Evolutionary conservation across 1,140 invertebrate species (phyloP).

Genomic region (Bombus difficillimus): DNA sequence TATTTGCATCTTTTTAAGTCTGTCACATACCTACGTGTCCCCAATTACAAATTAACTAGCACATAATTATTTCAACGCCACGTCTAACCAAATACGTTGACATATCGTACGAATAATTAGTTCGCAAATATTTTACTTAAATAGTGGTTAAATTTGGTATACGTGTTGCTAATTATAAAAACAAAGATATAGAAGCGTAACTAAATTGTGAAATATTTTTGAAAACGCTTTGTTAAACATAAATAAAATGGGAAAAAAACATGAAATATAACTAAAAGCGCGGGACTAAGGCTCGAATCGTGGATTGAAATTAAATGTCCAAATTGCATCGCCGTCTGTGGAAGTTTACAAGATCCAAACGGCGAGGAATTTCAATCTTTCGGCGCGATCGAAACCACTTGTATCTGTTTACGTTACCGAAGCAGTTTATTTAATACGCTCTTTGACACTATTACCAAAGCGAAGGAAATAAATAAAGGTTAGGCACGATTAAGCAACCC

Average conservation of each 20-base stretch:
- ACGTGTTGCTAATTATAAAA: no score
- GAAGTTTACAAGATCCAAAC: slow-evolving; percentile 31
- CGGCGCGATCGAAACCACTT: slow-evolving; percentile 3
- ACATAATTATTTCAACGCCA: no score
- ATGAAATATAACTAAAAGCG: not conserved
- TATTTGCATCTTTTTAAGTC: not conserved
- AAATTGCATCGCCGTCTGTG: not conserved
- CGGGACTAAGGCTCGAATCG: not conserved
- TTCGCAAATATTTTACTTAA: no score
- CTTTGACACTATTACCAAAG: slow-evolving; percentile 25
- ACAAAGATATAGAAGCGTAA: no score
- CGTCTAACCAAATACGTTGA: no score
- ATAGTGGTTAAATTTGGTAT: no score
- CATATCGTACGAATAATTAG: no score
- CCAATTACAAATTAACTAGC: no score
- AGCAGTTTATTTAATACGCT: slow-evolving; percentile 53
- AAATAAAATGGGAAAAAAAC: not conserved
- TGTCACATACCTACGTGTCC: no score
- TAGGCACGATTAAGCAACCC: not conserved
- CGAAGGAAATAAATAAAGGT: slow-evolving; percentile 20
- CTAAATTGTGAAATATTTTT: no score
- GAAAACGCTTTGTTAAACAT: no score
- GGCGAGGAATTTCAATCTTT: slow-evolving; percentile 47
- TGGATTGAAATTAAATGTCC: slow-evolving; percentile 12
- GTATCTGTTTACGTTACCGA: slow-evolving; percentile 41